phyloP scores from a whole-genome alignment of 2,888 invertebrate species.

The Balanococcus diminutus region DNA sequence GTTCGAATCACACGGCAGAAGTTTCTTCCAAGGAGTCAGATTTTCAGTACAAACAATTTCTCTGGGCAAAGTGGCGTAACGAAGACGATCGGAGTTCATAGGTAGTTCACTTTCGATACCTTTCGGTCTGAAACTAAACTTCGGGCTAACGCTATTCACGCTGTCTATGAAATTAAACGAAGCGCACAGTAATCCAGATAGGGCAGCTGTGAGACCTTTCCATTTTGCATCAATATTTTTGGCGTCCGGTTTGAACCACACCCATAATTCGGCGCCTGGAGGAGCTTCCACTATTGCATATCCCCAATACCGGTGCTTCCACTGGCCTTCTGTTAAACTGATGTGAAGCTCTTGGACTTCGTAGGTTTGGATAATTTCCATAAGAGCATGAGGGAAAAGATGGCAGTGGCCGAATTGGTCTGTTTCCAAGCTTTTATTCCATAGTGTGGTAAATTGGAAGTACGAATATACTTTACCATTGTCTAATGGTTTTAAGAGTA shows the following conservation, averaged over 20 bases:
- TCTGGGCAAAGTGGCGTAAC: slow-evolving; percentile 89
- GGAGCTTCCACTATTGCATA: slow-evolving; percentile 88
- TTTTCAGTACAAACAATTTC: slow-evolving; percentile 99
- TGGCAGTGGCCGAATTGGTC: slow-evolving; percentile 62
- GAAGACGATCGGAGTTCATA: slow-evolving; percentile 66
- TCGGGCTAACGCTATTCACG: slow-evolving; percentile 82
- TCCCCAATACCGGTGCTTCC: slow-evolving; percentile 94
- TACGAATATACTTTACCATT: slow-evolving; percentile 85
- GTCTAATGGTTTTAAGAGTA: slow-evolving; percentile 82
- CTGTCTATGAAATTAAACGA: slow-evolving; percentile 92
- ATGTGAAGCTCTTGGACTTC: slow-evolving; percentile 89
- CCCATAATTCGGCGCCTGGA: slow-evolving; percentile 92
- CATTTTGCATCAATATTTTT: slow-evolving; percentile 78
- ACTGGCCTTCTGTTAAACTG: slow-evolving; percentile 89
- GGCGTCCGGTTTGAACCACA: slow-evolving; percentile 81
- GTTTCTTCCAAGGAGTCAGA: slow-evolving; percentile 96
- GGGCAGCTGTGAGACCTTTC: slow-evolving; percentile 84
- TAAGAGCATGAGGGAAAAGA: slow-evolving; percentile 85
- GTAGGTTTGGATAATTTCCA: slow-evolving; percentile 84
- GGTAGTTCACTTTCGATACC: slow-evolving; percentile 66
- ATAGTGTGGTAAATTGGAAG: slow-evolving; percentile 88
- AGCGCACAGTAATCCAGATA: slow-evolving; percentile 95
- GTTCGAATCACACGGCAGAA: slow-evolving; percentile 93
- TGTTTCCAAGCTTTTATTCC: slow-evolving; percentile 67
- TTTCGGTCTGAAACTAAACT: slow-evolving; percentile 79